Percentiles rank a stretch among this genome's conserved stretches.
phyloP scores from a whole-genome alignment of 64 coral and sea anemone species.

The Montipora foliosa region DNA sequence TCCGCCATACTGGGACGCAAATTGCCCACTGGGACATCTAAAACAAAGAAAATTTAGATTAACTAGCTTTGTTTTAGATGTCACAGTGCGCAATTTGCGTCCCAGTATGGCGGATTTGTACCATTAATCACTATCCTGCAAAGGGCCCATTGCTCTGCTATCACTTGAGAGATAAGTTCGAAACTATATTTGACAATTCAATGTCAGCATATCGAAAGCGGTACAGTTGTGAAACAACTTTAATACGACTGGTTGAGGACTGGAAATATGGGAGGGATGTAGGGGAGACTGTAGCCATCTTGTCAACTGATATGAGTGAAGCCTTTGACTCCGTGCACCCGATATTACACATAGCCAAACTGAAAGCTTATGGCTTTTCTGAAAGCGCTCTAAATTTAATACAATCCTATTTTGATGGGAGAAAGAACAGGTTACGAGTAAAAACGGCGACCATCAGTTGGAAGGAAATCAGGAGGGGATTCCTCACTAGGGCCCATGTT shows the following conservation, averaged over 20 bases:
- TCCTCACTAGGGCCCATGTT: no score
- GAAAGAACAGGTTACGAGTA: background rate
- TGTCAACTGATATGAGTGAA: background rate
- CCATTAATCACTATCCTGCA: no score
- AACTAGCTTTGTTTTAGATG: no score
- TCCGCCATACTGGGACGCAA: no score
- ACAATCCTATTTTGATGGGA: conserved; percentile 10
- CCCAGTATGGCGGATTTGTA: no score
- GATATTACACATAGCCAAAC: background rate
- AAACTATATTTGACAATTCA: conserved; percentile 4
- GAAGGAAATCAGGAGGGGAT: no score
- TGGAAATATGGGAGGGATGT: background rate
- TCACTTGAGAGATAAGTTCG: no score
- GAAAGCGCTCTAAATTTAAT: background rate
- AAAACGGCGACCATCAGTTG: background rate
- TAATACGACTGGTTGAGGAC: conserved; percentile 23
- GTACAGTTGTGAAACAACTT: conserved; percentile 4
- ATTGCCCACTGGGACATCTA: no score
- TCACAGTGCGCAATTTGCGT: no score
- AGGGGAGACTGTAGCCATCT: background rate
- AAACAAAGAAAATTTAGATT: no score
- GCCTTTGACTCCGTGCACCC: conserved; percentile 22
- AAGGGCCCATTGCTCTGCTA: no score
- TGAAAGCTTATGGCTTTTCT: background rate
- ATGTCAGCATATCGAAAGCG: conserved; percentile 4